Conservation (phyloP, 2,797 vertebrate genomes). For the Girardinus metallicus region DNA sequence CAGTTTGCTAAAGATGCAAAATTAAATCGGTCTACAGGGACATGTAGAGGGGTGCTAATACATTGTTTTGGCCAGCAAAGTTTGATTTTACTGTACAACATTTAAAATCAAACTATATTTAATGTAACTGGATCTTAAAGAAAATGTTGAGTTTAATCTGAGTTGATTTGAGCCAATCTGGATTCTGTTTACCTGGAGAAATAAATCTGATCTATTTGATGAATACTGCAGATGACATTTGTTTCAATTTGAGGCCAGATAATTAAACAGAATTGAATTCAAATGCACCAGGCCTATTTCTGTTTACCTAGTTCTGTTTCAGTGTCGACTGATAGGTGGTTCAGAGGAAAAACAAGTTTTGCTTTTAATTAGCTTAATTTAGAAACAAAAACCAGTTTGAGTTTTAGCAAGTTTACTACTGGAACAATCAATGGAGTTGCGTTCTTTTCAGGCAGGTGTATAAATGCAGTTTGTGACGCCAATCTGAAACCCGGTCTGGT, state of each 20-base stretch:
- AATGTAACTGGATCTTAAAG: neutral
- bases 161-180: neutral
- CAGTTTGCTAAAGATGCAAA: neutral
- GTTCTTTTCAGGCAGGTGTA: no score
- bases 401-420: no score
- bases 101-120: neutral
- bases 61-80: neutral
- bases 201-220: neutral
- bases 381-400: neutral
- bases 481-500: no score
- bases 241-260: neutral
- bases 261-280: neutral
- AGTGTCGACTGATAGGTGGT: no score
- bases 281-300: neutral
- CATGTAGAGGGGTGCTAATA: no score
- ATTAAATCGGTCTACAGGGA: neutral
- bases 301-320: neutral
- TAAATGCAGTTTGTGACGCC: no score
- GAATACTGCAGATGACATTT: neutral
- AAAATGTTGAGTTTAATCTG: neutral
- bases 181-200: neutral
- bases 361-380: neutral
- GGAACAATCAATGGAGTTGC: no score
- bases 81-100: neutral
- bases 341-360: neutral